phyloP scores from a whole-genome alignment of 2,888 invertebrate species.

The Dryobotodes eremita region DNA sequence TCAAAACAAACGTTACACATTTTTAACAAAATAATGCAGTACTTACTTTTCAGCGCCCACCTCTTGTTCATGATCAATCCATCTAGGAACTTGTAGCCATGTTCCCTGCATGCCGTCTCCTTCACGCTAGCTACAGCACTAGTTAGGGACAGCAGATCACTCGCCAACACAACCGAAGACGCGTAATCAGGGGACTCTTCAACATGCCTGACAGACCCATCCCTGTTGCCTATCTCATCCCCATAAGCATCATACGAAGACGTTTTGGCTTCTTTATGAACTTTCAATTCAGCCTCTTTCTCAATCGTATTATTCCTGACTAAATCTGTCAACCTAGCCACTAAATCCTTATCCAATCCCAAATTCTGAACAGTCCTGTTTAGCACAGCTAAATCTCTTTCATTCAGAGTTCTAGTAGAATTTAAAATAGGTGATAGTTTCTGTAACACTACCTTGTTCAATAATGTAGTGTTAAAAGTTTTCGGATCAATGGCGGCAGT shows the following conservation, averaged over 20 bases:
- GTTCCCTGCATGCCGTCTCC: slow-evolving; percentile 86
- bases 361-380: slow-evolving; percentile 79
- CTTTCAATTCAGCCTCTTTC: slow-evolving; percentile 54
- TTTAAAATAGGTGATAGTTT: slow-evolving; percentile 75
- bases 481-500: slow-evolving; percentile 71
- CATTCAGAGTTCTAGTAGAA: slow-evolving; percentile 76
- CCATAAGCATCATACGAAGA: slow-evolving; percentile 71
- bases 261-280: slow-evolving; percentile 69
- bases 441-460: slow-evolving; percentile 76
- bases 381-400: slow-evolving; percentile 73
- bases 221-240: slow-evolving; percentile 69
- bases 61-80: slow-evolving; percentile 87
- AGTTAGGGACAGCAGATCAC: slow-evolving; percentile 87
- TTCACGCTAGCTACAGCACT: slow-evolving; percentile 87
- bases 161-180: slow-evolving; percentile 87
- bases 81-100: slow-evolving; percentile 87
- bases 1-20: background rate
- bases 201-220: slow-evolving; percentile 76
- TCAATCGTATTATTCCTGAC: slow-evolving; percentile 66
- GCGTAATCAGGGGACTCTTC: slow-evolving; percentile 88
- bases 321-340: slow-evolving; percentile 76
- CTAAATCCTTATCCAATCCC: slow-evolving; percentile 78
- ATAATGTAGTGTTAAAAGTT: slow-evolving; percentile 74
- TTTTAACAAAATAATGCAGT: background rate
- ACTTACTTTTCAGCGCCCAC: slow-evolving; percentile 91